Evolutionary conservation across 2,113 vertebrate genomes (phyloP).

Genomic region (Chloroceryle aenea): DNA sequence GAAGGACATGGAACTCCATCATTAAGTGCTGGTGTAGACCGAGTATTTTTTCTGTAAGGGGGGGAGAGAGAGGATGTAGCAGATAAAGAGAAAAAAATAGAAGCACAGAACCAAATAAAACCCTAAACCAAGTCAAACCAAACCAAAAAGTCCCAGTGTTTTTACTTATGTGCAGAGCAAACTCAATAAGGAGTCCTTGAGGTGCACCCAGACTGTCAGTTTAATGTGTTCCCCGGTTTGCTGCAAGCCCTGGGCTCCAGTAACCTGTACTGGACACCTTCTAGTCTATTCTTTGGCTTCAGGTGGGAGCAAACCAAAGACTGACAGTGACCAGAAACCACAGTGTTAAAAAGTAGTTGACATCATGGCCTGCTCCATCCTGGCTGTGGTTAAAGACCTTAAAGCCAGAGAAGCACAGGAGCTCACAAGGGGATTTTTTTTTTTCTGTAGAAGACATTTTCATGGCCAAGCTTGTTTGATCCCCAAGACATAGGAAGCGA

Average conservation of each 20-base stretch:
- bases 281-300: neutral
- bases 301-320: neutral
- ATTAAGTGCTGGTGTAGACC: neutral
- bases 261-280: neutral
- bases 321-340: neutral
- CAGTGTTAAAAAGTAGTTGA: neutral
- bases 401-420: neutral
- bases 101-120: neutral
- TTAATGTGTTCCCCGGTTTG: neutral
- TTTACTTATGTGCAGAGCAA: neutral
- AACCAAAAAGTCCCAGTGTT: neutral
- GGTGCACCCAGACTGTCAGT: neutral
- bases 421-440: neutral
- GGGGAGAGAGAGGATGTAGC: neutral
- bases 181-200: neutral
- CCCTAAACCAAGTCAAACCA: neutral
- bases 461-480: neutral
- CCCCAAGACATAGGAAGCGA: neutral
- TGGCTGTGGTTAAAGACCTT: neutral
- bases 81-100: neutral
- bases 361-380: neutral
- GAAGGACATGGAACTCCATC: neutral
- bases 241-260: neutral
- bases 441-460: neutral
- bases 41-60: neutral